Evolutionary conservation across 1,140 invertebrate genomes (phyloP), one percentile per base, ranked within the genome.

Genomic region (Proales similis): DNA sequence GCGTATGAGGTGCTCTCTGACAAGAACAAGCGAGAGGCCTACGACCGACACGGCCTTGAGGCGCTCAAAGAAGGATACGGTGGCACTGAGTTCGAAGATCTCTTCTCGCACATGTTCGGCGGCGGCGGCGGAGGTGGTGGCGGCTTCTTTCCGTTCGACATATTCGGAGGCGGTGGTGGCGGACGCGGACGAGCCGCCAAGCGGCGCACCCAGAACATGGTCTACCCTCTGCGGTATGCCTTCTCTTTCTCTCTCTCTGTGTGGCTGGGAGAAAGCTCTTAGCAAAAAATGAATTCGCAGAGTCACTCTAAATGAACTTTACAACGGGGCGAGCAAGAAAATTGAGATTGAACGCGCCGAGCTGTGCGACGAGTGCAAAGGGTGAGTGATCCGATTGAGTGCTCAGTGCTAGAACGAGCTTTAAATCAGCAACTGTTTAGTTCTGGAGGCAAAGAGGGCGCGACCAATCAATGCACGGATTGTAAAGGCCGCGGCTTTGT

Each of bases 301-400:
- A 45, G 88, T 95, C n/a, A 83, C 87, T 0, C 76, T 96, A 22
- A 90, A 94, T 69, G 90, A 95, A 73, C 75, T 96, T 38, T 96
- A 95, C 71, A 90, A 90, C 74, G 91, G 92, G 24, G 82, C 85
- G 63, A 86, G 88, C 2, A 80, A 90, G 24, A 93, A 92, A 74
- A 77, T 95, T 64, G 86, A 88, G 32, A 75, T 96, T 29, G 87
- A 90, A 70, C 93, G 92, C 75, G 90, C 87, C 76, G 85, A 93
- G 20, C 87, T 94, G 68, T 96, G 91, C 81, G 85, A 88, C 70
- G 90, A 90, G 77, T 96, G 92, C 75, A 86, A 92, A 77, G 91
- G 45, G n/a, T n/a, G n/a, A n/a, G n/a, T n/a, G n/a, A n/a, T n/a
- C n/a, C n/a, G n/a, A n/a, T n/a, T n/a, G n/a, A n/a, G n/a, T n/a